Evolutionary conservation across 2,113 vertebrate species (phyloP), one percentile per base, ranked within the genome.

Genomic region (Probosciger aterrimus): DNA sequence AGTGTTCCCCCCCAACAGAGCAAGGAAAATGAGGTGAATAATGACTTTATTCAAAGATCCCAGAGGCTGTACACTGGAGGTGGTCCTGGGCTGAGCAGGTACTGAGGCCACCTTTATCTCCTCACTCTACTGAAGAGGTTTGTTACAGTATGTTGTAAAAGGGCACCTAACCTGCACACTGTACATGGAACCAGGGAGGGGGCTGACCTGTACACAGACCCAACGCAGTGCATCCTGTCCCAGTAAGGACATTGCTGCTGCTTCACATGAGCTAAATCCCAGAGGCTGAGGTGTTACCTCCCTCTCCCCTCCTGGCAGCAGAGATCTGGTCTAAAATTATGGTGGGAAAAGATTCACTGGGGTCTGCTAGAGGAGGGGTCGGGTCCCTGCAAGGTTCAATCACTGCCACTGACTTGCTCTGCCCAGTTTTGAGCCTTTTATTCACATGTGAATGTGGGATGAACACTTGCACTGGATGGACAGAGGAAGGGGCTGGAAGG

Each of bases 191-290:
- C 25, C 43, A 33, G 13, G 49, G 9, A 4, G 3, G 4, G 53
- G 33, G 4, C 35, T 33, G 60, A 17, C 35, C 46, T 43, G 49
- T 2, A n/a, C 24, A 7, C 44, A 41, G 50, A 44, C 55, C 20
- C 14, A 15, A 23, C 57, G 19, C 35, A 5, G 27, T 2, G 0
- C 0, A 2, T 18, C 47, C 30, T 30, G 11, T 9, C 30, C 55
- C 14, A 7, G 28, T 4, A 9, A 1, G 2, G 18, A 6, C 8
- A 14, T 23, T 3, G 0, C 20, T 16, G 30, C 31, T 10, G 4
- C 19, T 15, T 22, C 15, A 8, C 55, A 9, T 11, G 8, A 46
- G 27, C 16, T n/a, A 2, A 18, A 18, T 20, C n/a, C 19, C 9
- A 5, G 52, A 33, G 23, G 19, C 63, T 74, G 41, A 39, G 85